Percentiles rank a stretch among this genome's conserved stretches.
Conservation (phyloP, 1,140 invertebrate species). For the Scaptomyza graminum region DNA sequence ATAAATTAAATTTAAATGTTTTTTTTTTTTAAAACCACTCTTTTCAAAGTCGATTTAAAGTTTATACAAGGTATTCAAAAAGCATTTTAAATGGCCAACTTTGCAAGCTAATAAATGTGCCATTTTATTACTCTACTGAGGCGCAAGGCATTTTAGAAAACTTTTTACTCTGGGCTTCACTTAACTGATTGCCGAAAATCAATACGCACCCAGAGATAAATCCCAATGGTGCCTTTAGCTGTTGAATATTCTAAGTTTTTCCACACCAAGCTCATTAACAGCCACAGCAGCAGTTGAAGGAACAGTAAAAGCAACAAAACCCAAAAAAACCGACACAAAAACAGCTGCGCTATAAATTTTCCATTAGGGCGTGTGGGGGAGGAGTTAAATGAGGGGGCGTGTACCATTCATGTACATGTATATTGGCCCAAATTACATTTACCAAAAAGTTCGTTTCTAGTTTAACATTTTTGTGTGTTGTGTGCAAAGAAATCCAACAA, state of each 20-base stretch:
- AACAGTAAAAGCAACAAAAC: slow-evolving; percentile 18
- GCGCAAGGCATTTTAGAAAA: slow-evolving; percentile 3
- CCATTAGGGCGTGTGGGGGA: slow-evolving; percentile 7
- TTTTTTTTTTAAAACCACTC: not conserved
- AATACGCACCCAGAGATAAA: slow-evolving; percentile 15
- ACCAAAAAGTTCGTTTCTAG: slow-evolving; percentile 31
- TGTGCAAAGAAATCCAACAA: not conserved
- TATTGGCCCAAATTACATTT: slow-evolving; percentile 24
- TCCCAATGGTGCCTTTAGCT: slow-evolving; percentile 20
- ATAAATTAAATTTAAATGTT: no score
- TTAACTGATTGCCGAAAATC: slow-evolving; percentile 13
- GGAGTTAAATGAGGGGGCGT: slow-evolving; percentile 38
- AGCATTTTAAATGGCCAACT: not conserved
- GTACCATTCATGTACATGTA: slow-evolving; percentile 50
- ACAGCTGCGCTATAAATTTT: slow-evolving; percentile 48
- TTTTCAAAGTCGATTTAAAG: not conserved
- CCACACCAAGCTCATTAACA: slow-evolving; percentile 58
- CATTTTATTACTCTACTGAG: not conserved
- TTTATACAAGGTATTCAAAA: not conserved
- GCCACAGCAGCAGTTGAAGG: slow-evolving; percentile 3
- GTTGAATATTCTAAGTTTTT: slow-evolving; percentile 53
- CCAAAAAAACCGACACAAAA: slow-evolving; percentile 31
- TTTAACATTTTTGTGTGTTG: not conserved
- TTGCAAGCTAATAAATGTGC: not conserved
- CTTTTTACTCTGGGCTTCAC: slow-evolving; percentile 4